Percentiles rank a stretch among this genome's conserved stretches.
Conservation (phyloP, 1,140 invertebrate species). For the Drosophila paulistorum region DNA sequence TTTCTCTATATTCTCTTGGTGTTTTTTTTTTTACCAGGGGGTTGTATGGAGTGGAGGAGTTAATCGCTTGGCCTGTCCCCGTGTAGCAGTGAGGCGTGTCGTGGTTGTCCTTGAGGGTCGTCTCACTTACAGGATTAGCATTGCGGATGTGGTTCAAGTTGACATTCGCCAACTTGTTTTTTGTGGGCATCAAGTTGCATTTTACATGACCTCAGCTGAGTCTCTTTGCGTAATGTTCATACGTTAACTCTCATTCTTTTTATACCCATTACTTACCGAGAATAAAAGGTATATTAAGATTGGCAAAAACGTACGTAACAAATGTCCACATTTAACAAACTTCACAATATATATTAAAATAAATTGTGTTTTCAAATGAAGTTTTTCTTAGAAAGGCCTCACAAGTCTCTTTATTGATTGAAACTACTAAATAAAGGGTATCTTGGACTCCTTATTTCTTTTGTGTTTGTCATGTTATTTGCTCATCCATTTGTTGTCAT, state of each 20-base stretch:
- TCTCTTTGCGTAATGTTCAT: not conserved
- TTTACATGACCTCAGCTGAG: slow-evolving; percentile 24
- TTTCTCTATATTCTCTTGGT: not conserved
- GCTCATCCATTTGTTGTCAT: slow-evolving; percentile 62
- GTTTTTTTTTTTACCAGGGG: slow-evolving; percentile 8
- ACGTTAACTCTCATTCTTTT: slow-evolving; percentile 18
- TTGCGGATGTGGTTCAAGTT: slow-evolving; percentile 34
- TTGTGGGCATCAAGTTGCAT: slow-evolving; percentile 35
- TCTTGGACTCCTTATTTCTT: not conserved
- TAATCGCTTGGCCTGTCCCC: slow-evolving; percentile 49
- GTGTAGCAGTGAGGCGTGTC: slow-evolving; percentile 27
- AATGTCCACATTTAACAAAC: no score
- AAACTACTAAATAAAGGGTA: not conserved
- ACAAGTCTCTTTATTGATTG: no score
- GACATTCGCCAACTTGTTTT: slow-evolving; percentile 41
- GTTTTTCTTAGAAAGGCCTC: no score
- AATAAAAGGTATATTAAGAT: not conserved
- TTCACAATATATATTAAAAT: no score
- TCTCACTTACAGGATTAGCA: slow-evolving; percentile 68
- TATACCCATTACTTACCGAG: slow-evolving; percentile 13
- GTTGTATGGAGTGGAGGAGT: slow-evolving; percentile 33
- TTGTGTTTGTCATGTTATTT: not conserved
- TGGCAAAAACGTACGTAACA: not conserved
- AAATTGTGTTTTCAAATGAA: no score
- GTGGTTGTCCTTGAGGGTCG: slow-evolving; percentile 29